These are phyloP conservation scores for Argyresthia albistria DNA, from an alignment of 2,888 invertebrate species.

Conservation along the genomic window DNA sequence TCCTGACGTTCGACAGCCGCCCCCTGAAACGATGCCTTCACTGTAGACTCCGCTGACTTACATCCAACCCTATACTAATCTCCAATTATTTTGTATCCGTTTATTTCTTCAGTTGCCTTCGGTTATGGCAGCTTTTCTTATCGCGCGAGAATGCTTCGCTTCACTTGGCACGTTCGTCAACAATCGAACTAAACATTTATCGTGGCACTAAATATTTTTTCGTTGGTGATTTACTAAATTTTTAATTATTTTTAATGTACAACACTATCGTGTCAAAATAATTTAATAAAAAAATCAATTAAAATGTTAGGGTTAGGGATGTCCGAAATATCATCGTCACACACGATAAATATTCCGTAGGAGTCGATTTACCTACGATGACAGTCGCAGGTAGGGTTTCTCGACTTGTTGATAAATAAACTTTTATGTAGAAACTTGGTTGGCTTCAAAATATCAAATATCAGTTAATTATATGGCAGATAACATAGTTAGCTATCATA, in stretches of 20 bases:
- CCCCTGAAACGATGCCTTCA: conserved; percentile 56
- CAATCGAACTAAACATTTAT: conserved; percentile 50
- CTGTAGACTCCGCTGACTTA: not conserved
- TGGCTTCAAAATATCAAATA: too few relatives aligned
- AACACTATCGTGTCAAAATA: too few relatives aligned
- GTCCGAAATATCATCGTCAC: too few relatives aligned
- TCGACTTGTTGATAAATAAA: not conserved
- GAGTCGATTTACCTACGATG: conserved; percentile 12
- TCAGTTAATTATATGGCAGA: too few relatives aligned
- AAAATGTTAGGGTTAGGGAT: too few relatives aligned
- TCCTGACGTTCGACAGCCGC: conserved; percentile 83
- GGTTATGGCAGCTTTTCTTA: conserved; percentile 22
- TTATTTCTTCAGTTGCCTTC: conserved; percentile 3
- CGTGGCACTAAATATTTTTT: conserved; percentile 19
- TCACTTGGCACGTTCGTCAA: conserved; percentile 42
- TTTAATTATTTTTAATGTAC: not conserved
- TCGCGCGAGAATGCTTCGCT: conserved; percentile 42
- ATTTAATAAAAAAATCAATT: too few relatives aligned
- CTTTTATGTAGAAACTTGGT: not conserved
- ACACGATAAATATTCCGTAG: conserved; percentile 37
- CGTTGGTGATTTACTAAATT: not conserved
- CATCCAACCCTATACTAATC: too few relatives aligned
- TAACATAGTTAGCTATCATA: too few relatives aligned
- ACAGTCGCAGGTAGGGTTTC: not conserved
- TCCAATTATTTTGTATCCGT: too few relatives aligned